Conservation (phyloP, 2,797 vertebrate species). For the Spinus olivaceus region DNA sequence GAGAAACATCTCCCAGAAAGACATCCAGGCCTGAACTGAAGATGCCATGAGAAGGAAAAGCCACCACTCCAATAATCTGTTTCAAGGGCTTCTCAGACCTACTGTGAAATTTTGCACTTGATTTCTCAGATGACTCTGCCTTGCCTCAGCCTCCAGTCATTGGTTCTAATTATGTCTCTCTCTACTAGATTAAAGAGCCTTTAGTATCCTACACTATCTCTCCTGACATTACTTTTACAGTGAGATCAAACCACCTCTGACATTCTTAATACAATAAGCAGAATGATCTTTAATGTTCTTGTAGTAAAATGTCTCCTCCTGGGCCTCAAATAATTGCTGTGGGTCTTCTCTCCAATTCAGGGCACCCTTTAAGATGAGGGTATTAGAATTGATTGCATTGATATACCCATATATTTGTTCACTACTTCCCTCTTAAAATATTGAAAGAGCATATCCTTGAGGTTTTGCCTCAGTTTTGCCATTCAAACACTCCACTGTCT, state of each 20-base stretch:
- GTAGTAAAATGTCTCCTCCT: background rate
- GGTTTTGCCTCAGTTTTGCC: background rate
- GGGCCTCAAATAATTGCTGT: background rate
- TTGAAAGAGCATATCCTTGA: background rate
- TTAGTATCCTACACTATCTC: conserved; percentile 1
- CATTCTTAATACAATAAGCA: conserved; percentile 11
- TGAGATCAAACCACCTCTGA: conserved; percentile 39
- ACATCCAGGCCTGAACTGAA: background rate
- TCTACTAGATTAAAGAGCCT: conserved; percentile 26
- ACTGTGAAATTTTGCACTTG: background rate
- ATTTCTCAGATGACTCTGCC: conserved; percentile 24
- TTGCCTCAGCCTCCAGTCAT: conserved; percentile 31
- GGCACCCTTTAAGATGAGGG: background rate
- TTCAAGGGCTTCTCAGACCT: background rate
- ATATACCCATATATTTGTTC: background rate
- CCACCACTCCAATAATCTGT: background rate
- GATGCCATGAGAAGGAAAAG: background rate
- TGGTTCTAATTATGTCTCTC: conserved; percentile 40
- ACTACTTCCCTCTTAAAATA: background rate
- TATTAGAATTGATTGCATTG: background rate
- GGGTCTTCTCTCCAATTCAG: background rate
- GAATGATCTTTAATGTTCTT: conserved; percentile 10
- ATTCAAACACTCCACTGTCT: background rate
- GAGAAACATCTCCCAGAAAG: background rate
- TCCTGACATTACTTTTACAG: conserved; percentile 16